These are phyloP conservation scores for Latrodectus elegans DNA, from an alignment of 2,888 invertebrate species.

Conservation along the genomic window DNA sequence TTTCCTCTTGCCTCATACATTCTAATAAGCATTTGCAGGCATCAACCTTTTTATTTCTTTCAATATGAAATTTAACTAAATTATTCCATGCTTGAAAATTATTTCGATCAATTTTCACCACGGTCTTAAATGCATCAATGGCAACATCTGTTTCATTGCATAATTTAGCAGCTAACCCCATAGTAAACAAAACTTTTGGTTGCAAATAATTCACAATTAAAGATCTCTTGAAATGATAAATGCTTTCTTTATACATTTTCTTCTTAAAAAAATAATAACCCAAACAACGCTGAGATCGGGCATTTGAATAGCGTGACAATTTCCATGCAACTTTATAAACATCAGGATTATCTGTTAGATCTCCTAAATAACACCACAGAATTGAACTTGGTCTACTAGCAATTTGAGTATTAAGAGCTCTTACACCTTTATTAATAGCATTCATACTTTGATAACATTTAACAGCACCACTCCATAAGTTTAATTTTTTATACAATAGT, in stretches of 20 bases:
- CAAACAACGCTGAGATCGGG: constrained; percentile 91
- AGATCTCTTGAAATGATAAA: constrained; percentile 87
- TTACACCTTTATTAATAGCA: background rate
- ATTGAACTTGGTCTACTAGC: constrained; percentile 86
- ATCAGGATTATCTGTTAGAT: constrained; percentile 85
- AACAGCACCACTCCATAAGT: constrained; percentile 94
- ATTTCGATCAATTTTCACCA: constrained; percentile 87
- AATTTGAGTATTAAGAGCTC: constrained; percentile 75
- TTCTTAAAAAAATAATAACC: constrained; percentile 84
- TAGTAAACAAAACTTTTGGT: constrained; percentile 87
- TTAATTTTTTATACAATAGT: constrained; percentile 83
- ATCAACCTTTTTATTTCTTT: constrained; percentile 91
- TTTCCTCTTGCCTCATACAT: constrained; percentile 91
- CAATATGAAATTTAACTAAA: constrained; percentile 92
- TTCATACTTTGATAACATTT: constrained; percentile 88
- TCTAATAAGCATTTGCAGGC: constrained; percentile 90
- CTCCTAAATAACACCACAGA: constrained; percentile 91
- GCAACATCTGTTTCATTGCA: constrained; percentile 87
- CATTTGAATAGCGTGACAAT: constrained; percentile 86
- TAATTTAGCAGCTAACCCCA: constrained; percentile 89
- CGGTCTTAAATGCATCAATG: constrained; percentile 88
- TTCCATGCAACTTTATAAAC: constrained; percentile 94
- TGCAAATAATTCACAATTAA: constrained; percentile 91
- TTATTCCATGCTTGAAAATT: constrained; percentile 99
- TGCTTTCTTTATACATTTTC: constrained; percentile 84